phyloP scores from a whole-genome alignment of 1,140 invertebrate genomes.

The Drosophila eugracilis region DNA sequence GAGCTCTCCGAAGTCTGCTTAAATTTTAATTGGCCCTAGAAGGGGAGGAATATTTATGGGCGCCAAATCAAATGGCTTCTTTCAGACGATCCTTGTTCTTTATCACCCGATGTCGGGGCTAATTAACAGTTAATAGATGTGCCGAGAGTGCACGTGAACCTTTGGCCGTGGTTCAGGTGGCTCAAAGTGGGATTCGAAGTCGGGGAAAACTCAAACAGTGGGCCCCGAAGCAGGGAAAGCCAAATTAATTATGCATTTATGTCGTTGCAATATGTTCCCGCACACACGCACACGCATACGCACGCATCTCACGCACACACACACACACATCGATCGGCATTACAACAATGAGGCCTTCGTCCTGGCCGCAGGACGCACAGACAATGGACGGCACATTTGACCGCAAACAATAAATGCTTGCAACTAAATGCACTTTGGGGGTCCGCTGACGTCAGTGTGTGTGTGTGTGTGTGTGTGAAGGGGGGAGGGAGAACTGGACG shows the following conservation, averaged over 20 bases:
- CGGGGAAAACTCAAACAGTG: constrained; percentile 25
- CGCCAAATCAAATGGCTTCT: constrained; percentile 23
- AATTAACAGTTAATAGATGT: constrained; percentile 28
- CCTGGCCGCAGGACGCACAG: constrained; percentile 53
- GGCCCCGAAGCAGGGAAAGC: constrained; percentile 57
- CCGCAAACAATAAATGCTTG: constrained; percentile 82
- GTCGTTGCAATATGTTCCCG: constrained; percentile 76
- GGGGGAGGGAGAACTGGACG: constrained; percentile 51
- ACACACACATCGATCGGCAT: constrained; percentile 19
- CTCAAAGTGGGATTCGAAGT: constrained; percentile 46
- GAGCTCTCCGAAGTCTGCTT: neutral
- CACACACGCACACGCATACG: constrained; percentile 19
- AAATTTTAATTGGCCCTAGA: constrained; percentile 43
- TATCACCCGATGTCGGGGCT: constrained; percentile 4
- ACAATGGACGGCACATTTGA: constrained; percentile 70
- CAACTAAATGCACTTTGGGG: constrained; percentile 81
- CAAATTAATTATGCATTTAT: constrained; percentile 83
- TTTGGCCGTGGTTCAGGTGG: constrained; percentile 34
- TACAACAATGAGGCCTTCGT: constrained; percentile 60
- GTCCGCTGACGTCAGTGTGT: constrained; percentile 23
- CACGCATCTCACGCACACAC: neutral
- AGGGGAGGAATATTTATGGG: constrained; percentile 20
- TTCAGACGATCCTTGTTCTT: constrained; percentile 4
- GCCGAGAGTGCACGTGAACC: constrained; percentile 1
- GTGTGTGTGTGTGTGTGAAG: no score